Base-by-base conservation (phyloP, 2,113 vertebrate genomes). In the Bubalus kerabau region DNA sequence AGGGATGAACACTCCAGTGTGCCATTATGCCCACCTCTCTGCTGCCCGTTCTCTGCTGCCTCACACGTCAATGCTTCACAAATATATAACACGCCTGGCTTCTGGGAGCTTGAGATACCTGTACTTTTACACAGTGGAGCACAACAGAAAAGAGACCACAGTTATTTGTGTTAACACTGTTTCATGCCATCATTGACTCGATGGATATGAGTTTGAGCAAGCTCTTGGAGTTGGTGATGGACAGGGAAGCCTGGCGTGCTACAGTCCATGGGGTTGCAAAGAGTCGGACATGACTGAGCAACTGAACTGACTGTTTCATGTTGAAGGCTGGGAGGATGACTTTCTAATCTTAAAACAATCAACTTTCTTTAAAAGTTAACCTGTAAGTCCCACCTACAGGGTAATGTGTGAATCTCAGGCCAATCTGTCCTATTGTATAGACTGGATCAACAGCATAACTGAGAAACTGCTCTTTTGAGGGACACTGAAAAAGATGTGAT, bases 341-440 rank as follows among this genome's bases (percentile, higher is more conserved):
- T 80, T 92, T 59, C 50, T 76, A 56, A 82, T 60, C 54, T 91
- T 93, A 86, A 98, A 96, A 89, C 11, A 24, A 71, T 59, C 50
- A 30, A 14, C 11, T 24, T 21, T 59, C 64, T 43, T 93, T 83
- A 78, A 91, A 87, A 96, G 54, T 7, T 43, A 76, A 76, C 23
- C 40, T 76, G 40, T 76, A 74, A 74, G 36, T 74, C 19, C n/a
- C n/a, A 74, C 19, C 54, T 24, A 67, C 5, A 6, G 3, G 4
- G 6, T 15, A n/a, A 62, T 17, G 3, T 43, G 2, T 85, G 59
- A 85, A 82, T 64, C 48, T 74, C 71, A 46, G 46, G 19, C 16
- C 83, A 93, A 87, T 54, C 14, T 60, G 48, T 67, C 46, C 82
- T 84, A 19, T 64, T 40, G 3, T 62, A 46, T 50, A 24, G 16